Base-by-base conservation (phyloP, 2,888 invertebrate genomes). In the Hemaris fuciformis region DNA sequence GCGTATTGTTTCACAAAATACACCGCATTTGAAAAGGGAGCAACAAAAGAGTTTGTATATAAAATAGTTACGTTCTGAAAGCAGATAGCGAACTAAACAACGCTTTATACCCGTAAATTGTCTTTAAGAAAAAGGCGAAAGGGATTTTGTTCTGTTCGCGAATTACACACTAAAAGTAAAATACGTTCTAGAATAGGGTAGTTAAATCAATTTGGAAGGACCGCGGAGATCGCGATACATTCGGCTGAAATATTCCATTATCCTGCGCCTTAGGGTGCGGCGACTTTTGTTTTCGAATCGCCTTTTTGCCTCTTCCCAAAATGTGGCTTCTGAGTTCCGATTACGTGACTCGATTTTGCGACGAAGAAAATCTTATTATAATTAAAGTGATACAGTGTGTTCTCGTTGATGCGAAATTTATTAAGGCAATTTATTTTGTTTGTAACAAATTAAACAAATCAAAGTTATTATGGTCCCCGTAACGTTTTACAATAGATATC, bases 141-240 rank as follows among this genome's bases (percentile, higher is more conserved):
- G 62, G 63, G 67, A 61, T 45, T 66, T 67, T 69, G 25, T 62
- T 61, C 61, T 66, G 25, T 41, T 53, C 25, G 27, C 42, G 60
- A 63, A 68, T 71, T 70, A 71, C 64, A 65, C 65, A 66, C 68
- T 68, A 66, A 72, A 74, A 75, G 72, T 70, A 71, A 75, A 75
- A 73, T 74, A 77, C 72, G 70, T 72, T 75, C 70, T 64, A 71
- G 67, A 65, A 69, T 65, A 66, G 68, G 67, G 65, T 73, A 75
- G 77, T 80, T 84, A 81, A 85, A 83, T 85, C 83, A 83, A 85
- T 87, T 86, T 81, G 68, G 71, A 66, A 60, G 81, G 81, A 77
- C 79, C 79, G 53, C 64, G 64, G 61, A 75, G 70, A 76, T 80
- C 72, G 75, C 79, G 79, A 80, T 82, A 81, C 79, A 81, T 80